Conservation (phyloP, 2,888 invertebrate species). For the Idaea biselata region DNA sequence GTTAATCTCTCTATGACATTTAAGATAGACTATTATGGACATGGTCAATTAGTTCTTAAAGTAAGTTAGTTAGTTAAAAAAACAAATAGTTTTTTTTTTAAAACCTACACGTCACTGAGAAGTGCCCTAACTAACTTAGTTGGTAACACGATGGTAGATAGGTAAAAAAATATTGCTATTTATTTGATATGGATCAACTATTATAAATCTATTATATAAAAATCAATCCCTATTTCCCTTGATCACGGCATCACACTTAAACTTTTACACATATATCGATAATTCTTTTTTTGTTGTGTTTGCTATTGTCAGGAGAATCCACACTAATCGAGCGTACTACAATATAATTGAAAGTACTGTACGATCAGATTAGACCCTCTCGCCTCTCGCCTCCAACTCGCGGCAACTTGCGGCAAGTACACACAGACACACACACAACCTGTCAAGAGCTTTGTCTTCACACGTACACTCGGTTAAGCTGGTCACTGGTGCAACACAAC, state of each 20-base stretch:
- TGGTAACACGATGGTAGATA: no score
- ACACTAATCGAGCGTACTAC: neutral
- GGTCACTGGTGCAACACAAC: neutral
- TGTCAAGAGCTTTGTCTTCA: conserved; percentile 8
- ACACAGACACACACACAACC: conserved; percentile 15
- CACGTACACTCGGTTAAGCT: neutral
- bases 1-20: conserved; percentile 45
- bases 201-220: no score
- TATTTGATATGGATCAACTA: no score
- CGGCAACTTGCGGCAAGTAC: conserved; percentile 13
- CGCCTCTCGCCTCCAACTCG: conserved; percentile 19
- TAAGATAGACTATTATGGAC: conserved; percentile 25
- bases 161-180: no score
- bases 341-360: conserved; percentile 53
- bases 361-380: conserved; percentile 52
- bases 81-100: no score
- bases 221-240: no score
- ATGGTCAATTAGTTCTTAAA: conserved; percentile 7
- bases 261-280: no score
- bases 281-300: no score
- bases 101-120: no score
- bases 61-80: no score
- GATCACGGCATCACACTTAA: no score
- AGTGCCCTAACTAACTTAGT: no score
- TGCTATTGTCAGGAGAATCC: neutral